These are phyloP conservation scores for Microtus montanus DNA, from an alignment of 2,113 vertebrate species.

Conservation along the genomic window DNA sequence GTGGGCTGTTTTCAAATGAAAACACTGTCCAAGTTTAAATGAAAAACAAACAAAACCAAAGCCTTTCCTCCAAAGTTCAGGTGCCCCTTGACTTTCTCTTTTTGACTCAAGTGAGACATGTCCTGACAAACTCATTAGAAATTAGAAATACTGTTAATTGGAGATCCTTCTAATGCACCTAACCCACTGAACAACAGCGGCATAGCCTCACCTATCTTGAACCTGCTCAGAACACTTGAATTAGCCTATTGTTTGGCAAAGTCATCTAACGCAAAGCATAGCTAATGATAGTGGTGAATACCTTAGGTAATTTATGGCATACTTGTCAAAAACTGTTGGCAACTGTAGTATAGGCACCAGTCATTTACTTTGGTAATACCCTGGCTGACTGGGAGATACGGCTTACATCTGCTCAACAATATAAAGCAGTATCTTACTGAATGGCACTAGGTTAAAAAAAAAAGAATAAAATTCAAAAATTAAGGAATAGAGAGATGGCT, in stretches of 20 bases:
- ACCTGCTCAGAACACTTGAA: background rate
- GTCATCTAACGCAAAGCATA: background rate
- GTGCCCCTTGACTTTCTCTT: background rate
- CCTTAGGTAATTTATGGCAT: background rate
- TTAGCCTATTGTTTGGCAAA: background rate
- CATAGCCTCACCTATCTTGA: background rate
- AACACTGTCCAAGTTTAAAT: background rate
- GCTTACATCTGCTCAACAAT: background rate
- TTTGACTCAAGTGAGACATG: background rate
- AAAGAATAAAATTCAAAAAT: background rate
- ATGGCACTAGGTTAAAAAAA: background rate
- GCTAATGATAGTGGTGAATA: background rate
- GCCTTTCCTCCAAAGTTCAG: background rate
- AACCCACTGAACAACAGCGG: background rate
- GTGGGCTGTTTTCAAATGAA: constrained; percentile 5
- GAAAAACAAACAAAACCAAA: background rate
- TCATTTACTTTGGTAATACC: background rate
- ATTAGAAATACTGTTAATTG: background rate
- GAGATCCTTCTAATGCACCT: background rate
- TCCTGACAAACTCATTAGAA: background rate
- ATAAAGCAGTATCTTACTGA: background rate
- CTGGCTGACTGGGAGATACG: background rate
- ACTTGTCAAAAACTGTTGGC: background rate
- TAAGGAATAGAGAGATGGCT: background rate
- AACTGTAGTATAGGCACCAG: no score